These are phyloP conservation scores for Bombus superbus DNA, from an alignment of 1,140 invertebrate genomes.

Conservation along the genomic window DNA sequence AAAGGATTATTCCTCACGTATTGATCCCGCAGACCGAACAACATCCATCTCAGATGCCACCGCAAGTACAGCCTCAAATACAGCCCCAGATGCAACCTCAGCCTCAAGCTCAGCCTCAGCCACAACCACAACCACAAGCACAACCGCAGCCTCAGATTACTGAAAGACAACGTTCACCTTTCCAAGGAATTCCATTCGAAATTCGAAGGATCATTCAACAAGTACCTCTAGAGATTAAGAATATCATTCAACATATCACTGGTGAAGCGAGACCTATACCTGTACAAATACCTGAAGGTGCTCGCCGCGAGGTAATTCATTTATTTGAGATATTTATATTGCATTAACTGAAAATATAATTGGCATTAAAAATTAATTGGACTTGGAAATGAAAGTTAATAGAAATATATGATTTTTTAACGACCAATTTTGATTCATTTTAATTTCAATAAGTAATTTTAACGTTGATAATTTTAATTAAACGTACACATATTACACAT, in stretches of 20 bases:
- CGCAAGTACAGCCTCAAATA: conserved; percentile 63
- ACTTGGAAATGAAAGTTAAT: too few species aligned
- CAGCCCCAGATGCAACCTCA: conserved; percentile 59
- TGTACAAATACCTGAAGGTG: conserved; percentile 73
- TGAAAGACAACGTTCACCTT: conserved; percentile 71
- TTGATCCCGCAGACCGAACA: conserved; percentile 75
- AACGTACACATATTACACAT: too few species aligned
- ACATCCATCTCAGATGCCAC: conserved; percentile 61
- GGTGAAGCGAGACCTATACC: conserved; percentile 71
- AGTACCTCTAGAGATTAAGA: conserved; percentile 78
- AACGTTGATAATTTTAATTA: too few species aligned
- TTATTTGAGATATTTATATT: background rate
- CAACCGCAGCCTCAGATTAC: conserved; percentile 57
- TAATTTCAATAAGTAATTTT: too few species aligned
- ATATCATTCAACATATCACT: conserved; percentile 78
- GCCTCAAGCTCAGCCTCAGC: conserved; percentile 49
- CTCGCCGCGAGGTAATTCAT: conserved; percentile 73
- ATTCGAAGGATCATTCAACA: conserved; percentile 78
- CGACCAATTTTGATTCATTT: too few species aligned
- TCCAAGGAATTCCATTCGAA: conserved; percentile 77
- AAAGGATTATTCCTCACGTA: conserved; percentile 68
- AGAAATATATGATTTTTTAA: too few species aligned
- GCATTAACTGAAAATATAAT: too few species aligned
- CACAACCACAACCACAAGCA: conserved; percentile 20
- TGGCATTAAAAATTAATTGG: too few species aligned